These are phyloP conservation scores for Chirona hameri DNA, from an alignment of 2,888 invertebrate species.

Conservation along the genomic window DNA sequence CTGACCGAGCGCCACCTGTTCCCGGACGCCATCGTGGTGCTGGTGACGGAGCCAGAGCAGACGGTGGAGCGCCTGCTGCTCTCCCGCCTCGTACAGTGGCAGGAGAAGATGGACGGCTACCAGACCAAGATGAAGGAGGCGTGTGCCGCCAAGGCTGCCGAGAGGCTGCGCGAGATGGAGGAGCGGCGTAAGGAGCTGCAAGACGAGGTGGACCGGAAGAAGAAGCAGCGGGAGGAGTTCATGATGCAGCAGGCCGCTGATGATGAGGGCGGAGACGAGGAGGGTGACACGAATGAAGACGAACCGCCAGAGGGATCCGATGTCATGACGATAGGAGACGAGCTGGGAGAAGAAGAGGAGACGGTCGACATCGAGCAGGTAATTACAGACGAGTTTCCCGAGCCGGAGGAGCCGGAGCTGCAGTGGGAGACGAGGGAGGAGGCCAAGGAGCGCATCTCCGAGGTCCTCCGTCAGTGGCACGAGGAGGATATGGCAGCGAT, in stretches of 20 bases:
- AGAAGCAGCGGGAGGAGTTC: neutral
- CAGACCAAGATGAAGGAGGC: neutral
- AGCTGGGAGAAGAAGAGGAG: neutral
- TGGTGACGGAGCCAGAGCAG: neutral
- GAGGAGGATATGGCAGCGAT: neutral
- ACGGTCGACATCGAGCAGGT: neutral
- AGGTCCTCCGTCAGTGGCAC: neutral
- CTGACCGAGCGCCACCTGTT: conserved; percentile 54
- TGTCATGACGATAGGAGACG: neutral
- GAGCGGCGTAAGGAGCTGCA: neutral
- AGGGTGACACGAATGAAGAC: neutral
- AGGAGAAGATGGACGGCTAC: neutral
- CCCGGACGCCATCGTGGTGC: conserved; percentile 50
- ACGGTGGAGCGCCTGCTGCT: neutral
- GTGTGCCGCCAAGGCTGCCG: neutral
- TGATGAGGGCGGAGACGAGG: neutral
- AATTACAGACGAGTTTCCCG: neutral
- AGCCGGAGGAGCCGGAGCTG: neutral
- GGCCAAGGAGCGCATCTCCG: neutral
- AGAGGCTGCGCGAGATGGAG: neutral
- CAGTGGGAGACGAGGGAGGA: neutral
- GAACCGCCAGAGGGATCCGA: conserved; percentile 9
- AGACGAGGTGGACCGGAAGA: neutral
- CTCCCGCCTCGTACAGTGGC: neutral
- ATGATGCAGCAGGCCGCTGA: neutral